Percentiles rank a stretch among this genome's conserved stretches.
Evolutionary conservation across 2,113 vertebrate genomes (phyloP).

Genomic region (Pseudorasbora parva): DNA sequence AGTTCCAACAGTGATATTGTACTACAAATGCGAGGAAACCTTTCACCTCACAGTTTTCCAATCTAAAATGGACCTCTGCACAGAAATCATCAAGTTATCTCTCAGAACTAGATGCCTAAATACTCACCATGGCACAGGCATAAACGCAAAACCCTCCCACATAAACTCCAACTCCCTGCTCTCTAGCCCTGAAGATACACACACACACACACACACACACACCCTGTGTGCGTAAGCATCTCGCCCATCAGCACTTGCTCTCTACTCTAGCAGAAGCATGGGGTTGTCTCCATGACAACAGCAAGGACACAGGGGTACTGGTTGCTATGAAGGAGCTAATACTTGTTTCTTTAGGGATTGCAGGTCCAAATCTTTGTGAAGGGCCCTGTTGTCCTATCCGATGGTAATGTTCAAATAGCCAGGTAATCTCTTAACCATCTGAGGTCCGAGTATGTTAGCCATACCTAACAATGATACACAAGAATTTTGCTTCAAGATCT

Average conservation of each 20-base stretch:
- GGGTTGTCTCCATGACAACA: slow-evolving; percentile 51
- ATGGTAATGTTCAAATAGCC: neutral
- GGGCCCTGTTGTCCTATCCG: neutral
- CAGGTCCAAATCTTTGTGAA: neutral
- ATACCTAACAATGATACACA: neutral
- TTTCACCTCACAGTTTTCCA: slow-evolving; percentile 10
- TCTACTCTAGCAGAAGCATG: slow-evolving; percentile 11
- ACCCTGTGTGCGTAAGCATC: slow-evolving; percentile 15
- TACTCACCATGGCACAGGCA: neutral
- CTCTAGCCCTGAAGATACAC: neutral
- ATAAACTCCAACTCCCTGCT: neutral
- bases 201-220: neutral
- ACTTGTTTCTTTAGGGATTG: slow-evolving; percentile 14
- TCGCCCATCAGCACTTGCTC: slow-evolving; percentile 3
- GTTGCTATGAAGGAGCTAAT: slow-evolving; percentile 3
- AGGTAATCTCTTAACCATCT: neutral
- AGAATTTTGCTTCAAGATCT: neutral
- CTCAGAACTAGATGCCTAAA: neutral
- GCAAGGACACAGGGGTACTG: slow-evolving; percentile 12
- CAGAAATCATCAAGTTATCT: neutral
- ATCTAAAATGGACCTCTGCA: neutral
- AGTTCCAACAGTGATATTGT: neutral
- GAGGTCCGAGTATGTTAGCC: neutral
- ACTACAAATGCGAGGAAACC: neutral
- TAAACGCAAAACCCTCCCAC: neutral